Evolutionary conservation across 1,140 invertebrate species (phyloP), one percentile per base, ranked within the genome.

Genomic region (Harlomillsia oculata): DNA sequence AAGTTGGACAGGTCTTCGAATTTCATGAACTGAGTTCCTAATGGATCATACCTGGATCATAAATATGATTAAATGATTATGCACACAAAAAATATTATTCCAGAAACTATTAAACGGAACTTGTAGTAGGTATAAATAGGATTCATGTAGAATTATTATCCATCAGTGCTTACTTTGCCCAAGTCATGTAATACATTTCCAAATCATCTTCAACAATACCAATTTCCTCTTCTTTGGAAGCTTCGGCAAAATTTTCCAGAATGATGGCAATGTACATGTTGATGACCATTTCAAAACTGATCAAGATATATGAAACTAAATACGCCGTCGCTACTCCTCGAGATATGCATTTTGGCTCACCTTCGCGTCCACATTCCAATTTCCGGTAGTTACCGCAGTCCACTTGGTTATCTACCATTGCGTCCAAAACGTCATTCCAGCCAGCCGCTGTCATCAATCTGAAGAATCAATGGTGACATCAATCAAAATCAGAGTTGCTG

Each of bases 241-340:
- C 92, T 72, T 95, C 89, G 74, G 92, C 94, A 74, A 95, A 97
- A 72, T 96, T 97, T 72, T 97, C 92, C 64, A 96, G 77, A 69
- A 97, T 95, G 57, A 97, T 92, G 53, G 92, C 92, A 69, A 96
- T 96, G 77, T 96, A 97, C 90, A 95, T 95, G 76, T 97, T 97
- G 67, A 97, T 93, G 46, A 97, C 88, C 67, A 97, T 94, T 84
- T 95, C 89, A 71, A 89, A 95, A 69, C 87, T 92, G 64, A 97
- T 89, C 67, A 96, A 88, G 64, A 96, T 91, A 72, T 94, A 97
- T 63, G 87, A 88, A 23, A 90, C 91, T 70, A 96, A 90, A 71
- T 90, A 96, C 21, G 89, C 85, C 59, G 93, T 89, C 5, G 91
- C 89, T 54, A 94, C 18, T 20, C 13, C 49, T 1, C 2, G 1